phyloP scores from a whole-genome alignment of 2,888 invertebrate genomes.

The Spicauda simplicius region DNA sequence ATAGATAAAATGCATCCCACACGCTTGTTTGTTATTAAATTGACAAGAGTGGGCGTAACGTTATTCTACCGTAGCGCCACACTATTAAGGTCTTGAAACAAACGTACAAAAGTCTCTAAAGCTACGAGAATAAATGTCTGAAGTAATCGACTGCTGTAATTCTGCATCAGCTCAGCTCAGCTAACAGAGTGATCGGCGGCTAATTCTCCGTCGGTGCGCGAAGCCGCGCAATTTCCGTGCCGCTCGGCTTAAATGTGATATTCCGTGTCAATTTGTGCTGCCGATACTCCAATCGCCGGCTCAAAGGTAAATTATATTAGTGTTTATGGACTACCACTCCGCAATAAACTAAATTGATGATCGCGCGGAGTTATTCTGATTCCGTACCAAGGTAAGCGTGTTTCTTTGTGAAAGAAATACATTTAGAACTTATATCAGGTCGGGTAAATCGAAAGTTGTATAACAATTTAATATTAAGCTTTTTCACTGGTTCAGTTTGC shows the following conservation, averaged over 20 bases:
- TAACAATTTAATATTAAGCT: too few relatives aligned
- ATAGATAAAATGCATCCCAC: neutral
- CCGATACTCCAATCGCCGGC: constrained; percentile 20
- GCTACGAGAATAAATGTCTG: constrained; percentile 13
- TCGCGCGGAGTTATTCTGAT: constrained; percentile 1
- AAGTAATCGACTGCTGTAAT: constrained; percentile 9
- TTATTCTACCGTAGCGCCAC: too few relatives aligned
- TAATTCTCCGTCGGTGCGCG: constrained; percentile 22
- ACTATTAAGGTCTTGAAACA: neutral
- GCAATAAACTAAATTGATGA: constrained; percentile 5
- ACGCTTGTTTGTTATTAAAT: too few relatives aligned
- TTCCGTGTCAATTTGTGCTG: constrained; percentile 28
- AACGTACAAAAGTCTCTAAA: neutral
- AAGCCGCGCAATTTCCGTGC: constrained; percentile 29
- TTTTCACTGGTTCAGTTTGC: too few relatives aligned
- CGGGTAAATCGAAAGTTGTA: too few relatives aligned
- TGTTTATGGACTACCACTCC: constrained; percentile 24
- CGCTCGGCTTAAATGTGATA: constrained; percentile 29
- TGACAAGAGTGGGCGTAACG: too few relatives aligned
- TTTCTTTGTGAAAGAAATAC: neutral
- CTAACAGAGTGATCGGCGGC: constrained; percentile 16
- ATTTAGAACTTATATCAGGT: too few relatives aligned
- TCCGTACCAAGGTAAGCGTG: too few relatives aligned
- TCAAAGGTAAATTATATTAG: constrained; percentile 30
- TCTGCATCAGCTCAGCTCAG: constrained; percentile 14